Conservation (phyloP, 92 coral and sea anemone species). For the Scolanthus callimorphus region DNA sequence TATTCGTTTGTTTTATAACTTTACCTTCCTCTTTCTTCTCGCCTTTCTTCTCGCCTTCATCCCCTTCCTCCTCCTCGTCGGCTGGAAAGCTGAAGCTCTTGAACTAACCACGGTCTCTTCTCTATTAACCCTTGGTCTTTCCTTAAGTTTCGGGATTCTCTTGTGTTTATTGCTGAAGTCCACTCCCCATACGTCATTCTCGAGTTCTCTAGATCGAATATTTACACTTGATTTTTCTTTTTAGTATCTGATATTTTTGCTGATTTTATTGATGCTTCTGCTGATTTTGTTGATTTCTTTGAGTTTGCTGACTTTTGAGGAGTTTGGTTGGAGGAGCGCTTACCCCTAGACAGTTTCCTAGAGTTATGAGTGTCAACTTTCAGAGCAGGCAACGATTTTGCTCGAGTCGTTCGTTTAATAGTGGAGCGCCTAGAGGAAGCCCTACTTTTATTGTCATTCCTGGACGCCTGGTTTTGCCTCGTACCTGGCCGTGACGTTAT, state of each 20-base stretch:
- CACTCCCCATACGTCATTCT: constrained; percentile 15
- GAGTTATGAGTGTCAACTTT: no score
- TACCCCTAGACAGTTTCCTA: no score
- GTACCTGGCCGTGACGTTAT: constrained; percentile 12
- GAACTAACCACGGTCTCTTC: constrained; percentile 26
- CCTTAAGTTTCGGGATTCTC: constrained; percentile 53
- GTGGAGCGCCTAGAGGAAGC: no score
- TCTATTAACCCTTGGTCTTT: constrained; percentile 38
- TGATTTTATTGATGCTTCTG: neutral
- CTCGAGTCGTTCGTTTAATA: no score
- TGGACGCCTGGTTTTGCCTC: no score
- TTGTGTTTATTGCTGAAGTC: constrained; percentile 43
- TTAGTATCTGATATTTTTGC: neutral
- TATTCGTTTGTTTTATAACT: no score
- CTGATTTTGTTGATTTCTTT: neutral
- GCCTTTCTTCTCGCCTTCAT: constrained; percentile 3
- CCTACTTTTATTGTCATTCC: neutral
- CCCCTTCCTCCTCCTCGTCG: neutral
- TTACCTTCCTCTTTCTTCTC: neutral
- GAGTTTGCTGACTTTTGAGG: neutral
- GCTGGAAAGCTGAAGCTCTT: constrained; percentile 10
- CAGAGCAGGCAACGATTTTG: no score
- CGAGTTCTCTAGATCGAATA: constrained; percentile 3
- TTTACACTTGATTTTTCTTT: neutral
- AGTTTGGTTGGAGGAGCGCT: no score